Evolutionary conservation across 2,113 vertebrate species (phyloP).

Genomic region (Engraulis encrasicolus): DNA sequence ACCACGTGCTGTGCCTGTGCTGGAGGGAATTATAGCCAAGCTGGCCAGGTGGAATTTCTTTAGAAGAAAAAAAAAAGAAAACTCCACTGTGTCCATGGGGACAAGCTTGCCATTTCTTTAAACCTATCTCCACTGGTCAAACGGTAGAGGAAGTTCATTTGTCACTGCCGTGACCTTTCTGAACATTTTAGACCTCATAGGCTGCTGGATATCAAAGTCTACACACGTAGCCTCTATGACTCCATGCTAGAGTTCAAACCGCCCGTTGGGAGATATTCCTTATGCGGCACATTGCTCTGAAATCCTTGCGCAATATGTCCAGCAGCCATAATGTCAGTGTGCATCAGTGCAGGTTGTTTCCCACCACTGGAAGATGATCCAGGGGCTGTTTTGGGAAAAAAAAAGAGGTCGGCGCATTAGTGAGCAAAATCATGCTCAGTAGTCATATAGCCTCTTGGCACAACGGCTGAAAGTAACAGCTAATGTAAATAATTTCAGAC

Average conservation of each 20-base stretch:
- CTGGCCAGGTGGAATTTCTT: not conserved
- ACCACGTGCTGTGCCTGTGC: not conserved
- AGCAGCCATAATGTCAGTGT: not conserved
- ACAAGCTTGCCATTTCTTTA: not conserved
- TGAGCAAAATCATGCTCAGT: not conserved
- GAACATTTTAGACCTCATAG: not conserved
- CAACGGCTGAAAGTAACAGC: conserved; percentile 31
- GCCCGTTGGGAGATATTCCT: not conserved
- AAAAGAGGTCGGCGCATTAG: not conserved
- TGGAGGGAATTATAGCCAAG: not conserved
- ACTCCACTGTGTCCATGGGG: not conserved
- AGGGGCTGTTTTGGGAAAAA: not conserved
- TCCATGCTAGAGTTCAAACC: not conserved
- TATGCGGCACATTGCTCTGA: not conserved
- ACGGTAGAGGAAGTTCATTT: not conserved
- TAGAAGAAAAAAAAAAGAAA: too few relatives aligned
- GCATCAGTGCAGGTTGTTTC: not conserved
- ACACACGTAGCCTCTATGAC: too few relatives aligned
- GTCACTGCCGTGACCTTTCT: not conserved
- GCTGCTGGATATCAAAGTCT: not conserved
- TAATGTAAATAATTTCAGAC: conserved; percentile 35
- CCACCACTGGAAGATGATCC: not conserved
- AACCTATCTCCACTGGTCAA: conserved; percentile 1
- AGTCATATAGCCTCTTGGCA: conserved; percentile 29
- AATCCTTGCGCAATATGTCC: not conserved